A percentile compares a stretch with the other conserved stretches of the same genome.
Conservation (phyloP, 2,113 vertebrate species). For the Salvelinus alpinus region DNA sequence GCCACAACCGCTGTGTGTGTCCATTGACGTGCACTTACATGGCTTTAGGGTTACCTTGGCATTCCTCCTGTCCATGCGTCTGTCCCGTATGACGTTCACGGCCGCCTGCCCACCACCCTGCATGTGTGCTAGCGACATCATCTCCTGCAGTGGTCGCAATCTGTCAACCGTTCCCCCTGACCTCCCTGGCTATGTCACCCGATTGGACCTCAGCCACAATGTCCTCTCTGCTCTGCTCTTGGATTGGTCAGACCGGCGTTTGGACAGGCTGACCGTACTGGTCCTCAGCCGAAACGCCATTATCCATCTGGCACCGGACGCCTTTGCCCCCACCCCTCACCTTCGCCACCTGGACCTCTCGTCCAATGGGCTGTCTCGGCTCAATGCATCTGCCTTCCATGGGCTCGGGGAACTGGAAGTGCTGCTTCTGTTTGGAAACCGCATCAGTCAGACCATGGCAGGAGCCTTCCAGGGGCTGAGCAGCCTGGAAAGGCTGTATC, state of each 20-base stretch:
- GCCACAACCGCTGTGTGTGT: slow-evolving; percentile 1
- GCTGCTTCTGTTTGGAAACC: slow-evolving; percentile 83
- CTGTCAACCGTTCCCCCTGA: slow-evolving; percentile 74
- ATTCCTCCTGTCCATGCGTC: slow-evolving; percentile 57
- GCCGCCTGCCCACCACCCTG: slow-evolving; percentile 78
- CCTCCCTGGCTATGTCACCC: slow-evolving; percentile 74
- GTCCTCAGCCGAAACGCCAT: slow-evolving; percentile 79
- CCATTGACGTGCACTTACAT: neutral
- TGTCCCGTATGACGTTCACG: slow-evolving; percentile 51
- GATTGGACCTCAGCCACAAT: slow-evolving; percentile 85
- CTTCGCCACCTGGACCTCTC: slow-evolving; percentile 83
- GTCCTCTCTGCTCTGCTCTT: slow-evolving; percentile 67
- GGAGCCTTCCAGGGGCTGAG: slow-evolving; percentile 73
- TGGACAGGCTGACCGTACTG: slow-evolving; percentile 74
- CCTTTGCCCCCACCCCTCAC: slow-evolving; percentile 71
- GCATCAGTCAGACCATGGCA: slow-evolving; percentile 67
- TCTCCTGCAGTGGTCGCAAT: slow-evolving; percentile 81
- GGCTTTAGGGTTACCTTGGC: slow-evolving; percentile 25
- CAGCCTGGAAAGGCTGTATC: slow-evolving; percentile 78
- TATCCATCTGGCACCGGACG: slow-evolving; percentile 65
- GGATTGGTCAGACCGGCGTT: slow-evolving; percentile 72
- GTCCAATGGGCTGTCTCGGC: slow-evolving; percentile 74
- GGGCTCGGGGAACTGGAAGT: slow-evolving; percentile 75
- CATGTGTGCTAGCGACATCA: slow-evolving; percentile 83
- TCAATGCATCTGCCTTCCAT: slow-evolving; percentile 74